These are phyloP conservation scores for Tamandua tetradactyla DNA, from an alignment of 2,797 vertebrate species.

Conservation along the genomic window DNA sequence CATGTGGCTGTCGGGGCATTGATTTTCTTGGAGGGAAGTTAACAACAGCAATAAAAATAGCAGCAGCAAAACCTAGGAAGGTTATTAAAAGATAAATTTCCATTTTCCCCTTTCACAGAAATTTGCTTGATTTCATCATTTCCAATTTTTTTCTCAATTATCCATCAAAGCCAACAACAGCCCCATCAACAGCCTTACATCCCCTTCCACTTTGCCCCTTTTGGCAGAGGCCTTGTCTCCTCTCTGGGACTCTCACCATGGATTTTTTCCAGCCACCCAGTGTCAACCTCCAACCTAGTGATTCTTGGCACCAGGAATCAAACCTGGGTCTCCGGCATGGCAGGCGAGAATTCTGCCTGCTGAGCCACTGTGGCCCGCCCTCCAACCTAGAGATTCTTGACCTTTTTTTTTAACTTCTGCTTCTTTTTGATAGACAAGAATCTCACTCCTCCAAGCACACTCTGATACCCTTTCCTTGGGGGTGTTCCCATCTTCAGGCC, in stretches of 20 bases:
- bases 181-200: fast-evolving
- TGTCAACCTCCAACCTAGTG: background rate
- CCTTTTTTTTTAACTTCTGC: background rate
- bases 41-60: background rate
- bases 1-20: background rate
- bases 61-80: background rate
- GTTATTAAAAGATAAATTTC: background rate
- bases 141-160: slow-evolving; percentile 34
- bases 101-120: background rate
- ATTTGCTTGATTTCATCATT: background rate
- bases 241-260: too few relatives aligned
- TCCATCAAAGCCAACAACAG: background rate
- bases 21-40: background rate
- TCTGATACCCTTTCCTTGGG: background rate
- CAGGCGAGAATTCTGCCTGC: too few relatives aligned
- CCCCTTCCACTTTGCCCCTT: background rate
- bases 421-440: background rate
- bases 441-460: background rate
- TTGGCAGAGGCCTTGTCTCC: background rate
- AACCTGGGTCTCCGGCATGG: too few relatives aligned
- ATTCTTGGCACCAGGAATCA: too few relatives aligned
- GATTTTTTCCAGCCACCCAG: background rate
- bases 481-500: background rate
- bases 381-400: background rate
- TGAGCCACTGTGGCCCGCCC: too few relatives aligned